Base-by-base conservation (phyloP, 35 echinoderm and acorn worm species). In the Apostichopus parvimensis region DNA sequence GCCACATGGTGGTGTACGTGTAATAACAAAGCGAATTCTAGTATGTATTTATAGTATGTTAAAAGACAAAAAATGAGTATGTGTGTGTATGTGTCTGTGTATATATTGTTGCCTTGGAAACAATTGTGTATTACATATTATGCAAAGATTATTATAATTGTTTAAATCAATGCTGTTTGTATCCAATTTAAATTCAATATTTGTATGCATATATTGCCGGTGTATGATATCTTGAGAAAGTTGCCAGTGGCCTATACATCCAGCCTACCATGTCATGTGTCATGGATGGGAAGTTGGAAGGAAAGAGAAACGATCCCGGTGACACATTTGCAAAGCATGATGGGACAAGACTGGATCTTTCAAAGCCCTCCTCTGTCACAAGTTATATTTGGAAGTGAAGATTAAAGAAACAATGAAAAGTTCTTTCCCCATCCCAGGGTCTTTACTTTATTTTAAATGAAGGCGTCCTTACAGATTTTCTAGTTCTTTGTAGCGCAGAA, bases 81-180 rank as follows among this genome's bases (percentile, higher is more conserved):
- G 11, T 68, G 18, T 68, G 64, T 68, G 64, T 68, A 22, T 75
- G 71, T 75, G 71, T 75, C 57, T 84, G 81, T 84, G 81, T 84
- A 84, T 84, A 84, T 84, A 84, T 84, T 84, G 81, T 84, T 84
- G 81, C 81, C 81, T 60, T 84, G 81, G 54, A 84, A 58, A 62
- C 81, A 84, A 20, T 84, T 18, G 81, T 84, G 81, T 84, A 21
- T 84, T 58, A 84, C 57, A 84, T 52, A 84, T 58, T 84, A 84
- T 84, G 81, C 81, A 84, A 84, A 84, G 23, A 84, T 12, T 6
- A 83, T 52, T 21, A 84, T n/a, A 5, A 58, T 21, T 84, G 53
- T 57, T 58, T 56, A 53, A 20, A 84, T 84, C 81, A 58, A 58
- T 60, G 55, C 57, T 56, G 81, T 84, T 84, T 84, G 18, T 75